Conservation (phyloP, 2,113 vertebrate genomes). For the Platysternon megacephalum region DNA sequence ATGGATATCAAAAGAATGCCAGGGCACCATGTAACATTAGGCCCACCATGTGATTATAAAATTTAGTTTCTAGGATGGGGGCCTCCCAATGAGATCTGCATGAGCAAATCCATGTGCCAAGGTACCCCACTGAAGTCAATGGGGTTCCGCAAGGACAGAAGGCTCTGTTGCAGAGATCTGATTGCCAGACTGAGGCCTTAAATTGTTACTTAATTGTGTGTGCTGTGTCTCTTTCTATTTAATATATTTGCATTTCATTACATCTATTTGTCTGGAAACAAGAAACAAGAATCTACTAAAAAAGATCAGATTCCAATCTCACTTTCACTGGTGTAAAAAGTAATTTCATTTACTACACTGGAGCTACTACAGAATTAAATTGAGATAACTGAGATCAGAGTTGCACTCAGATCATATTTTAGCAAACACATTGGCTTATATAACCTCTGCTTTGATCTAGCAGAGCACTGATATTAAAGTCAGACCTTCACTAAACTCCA, state of each 20-base stretch:
- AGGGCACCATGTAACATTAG: neutral
- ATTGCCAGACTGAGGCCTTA: neutral
- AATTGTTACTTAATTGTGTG: neutral
- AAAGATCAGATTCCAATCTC: neutral
- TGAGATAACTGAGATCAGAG: neutral
- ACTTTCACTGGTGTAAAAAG: neutral
- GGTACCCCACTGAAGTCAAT: neutral
- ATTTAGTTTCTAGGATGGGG: neutral
- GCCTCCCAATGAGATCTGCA: neutral
- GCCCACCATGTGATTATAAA: neutral
- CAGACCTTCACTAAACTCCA: neutral
- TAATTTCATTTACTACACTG: neutral
- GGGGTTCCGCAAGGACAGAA: neutral
- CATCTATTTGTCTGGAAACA: neutral
- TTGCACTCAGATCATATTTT: neutral
- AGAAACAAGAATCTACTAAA: neutral
- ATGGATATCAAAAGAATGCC: neutral
- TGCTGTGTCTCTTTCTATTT: neutral
- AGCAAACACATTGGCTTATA: neutral
- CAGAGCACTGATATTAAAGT: neutral
- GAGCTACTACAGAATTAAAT: neutral
- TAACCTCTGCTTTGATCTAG: neutral
- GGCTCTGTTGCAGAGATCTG: neutral
- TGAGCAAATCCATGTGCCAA: rapidly evolving
- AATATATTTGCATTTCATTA: neutral